Evolutionary conservation across 2,797 vertebrate genomes (phyloP).

Genomic region (Coreius guichenoti): DNA sequence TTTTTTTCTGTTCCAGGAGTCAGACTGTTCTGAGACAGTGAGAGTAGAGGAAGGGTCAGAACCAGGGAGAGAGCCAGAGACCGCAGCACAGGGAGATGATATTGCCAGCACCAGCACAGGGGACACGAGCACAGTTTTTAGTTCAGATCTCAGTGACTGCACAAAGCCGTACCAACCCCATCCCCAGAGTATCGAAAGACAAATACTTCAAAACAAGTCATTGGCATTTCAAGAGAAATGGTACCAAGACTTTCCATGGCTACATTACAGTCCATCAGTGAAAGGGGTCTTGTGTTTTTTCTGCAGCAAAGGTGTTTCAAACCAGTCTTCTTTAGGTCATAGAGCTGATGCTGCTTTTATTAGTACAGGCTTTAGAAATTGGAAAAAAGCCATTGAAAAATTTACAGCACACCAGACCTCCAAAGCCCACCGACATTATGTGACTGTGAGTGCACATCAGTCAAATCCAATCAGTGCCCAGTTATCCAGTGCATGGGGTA

Average conservation of each 20-base stretch:
- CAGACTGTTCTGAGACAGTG: neutral
- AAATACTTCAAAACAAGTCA: neutral
- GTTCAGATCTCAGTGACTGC: neutral
- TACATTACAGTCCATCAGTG: constrained; percentile 3
- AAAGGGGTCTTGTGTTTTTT: neutral
- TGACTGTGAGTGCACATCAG: neutral
- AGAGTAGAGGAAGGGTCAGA: constrained; percentile 8
- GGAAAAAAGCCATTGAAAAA: constrained; percentile 13
- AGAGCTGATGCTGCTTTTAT: neutral
- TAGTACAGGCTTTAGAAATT: constrained; percentile 7
- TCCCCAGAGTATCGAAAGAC: neutral
- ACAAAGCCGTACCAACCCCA: neutral
- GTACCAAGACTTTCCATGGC: neutral
- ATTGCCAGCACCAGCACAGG: neutral
- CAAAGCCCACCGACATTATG: constrained; percentile 1
- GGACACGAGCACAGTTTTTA: neutral
- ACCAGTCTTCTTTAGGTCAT: neutral
- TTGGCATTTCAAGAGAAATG: constrained; percentile 3
- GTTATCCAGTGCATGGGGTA: neutral
- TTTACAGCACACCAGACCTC: neutral
- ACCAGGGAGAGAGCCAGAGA: neutral
- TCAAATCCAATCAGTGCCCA: neutral
- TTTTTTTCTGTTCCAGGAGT: neutral
- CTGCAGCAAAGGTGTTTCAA: neutral
- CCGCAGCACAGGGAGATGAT: neutral